These are phyloP conservation scores for Pogonus chalceus DNA, from an alignment of 1,140 invertebrate genomes.

Conservation along the genomic window DNA sequence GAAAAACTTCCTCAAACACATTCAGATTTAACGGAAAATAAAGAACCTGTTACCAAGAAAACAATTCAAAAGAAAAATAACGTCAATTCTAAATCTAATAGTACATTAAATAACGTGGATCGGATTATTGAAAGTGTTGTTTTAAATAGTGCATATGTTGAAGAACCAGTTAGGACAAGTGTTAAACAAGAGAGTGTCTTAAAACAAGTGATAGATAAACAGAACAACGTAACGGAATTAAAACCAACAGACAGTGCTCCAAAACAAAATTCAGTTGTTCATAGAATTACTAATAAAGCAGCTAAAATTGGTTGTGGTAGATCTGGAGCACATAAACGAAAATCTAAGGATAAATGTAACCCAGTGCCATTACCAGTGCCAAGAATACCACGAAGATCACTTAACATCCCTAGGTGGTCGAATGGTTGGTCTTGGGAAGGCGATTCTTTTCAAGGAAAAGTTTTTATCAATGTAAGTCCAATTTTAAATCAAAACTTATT, in stretches of 20 bases:
- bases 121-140: slow-evolving; percentile 36
- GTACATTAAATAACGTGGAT: slow-evolving; percentile 44
- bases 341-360: slow-evolving; percentile 25
- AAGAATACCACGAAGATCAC: slow-evolving; percentile 32
- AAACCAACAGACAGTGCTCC: background rate
- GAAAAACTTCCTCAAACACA: slow-evolving; percentile 16
- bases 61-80: slow-evolving; percentile 18
- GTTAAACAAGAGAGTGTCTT: background rate
- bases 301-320: background rate
- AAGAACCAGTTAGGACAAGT: slow-evolving; percentile 18
- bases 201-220: slow-evolving; percentile 7
- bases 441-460: slow-evolving; percentile 67
- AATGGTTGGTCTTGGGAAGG: slow-evolving; percentile 90
- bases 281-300: background rate
- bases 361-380: slow-evolving; percentile 23
- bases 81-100: slow-evolving; percentile 33
- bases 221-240: slow-evolving; percentile 1
- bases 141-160: slow-evolving; percentile 22
- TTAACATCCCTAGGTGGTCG: slow-evolving; percentile 65
- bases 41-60: slow-evolving; percentile 19
- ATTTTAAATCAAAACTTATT: too few relatives aligned
- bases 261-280: background rate
- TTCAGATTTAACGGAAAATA: slow-evolving; percentile 24
- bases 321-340: slow-evolving; percentile 24
- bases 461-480: slow-evolving; percentile 74